Percentiles rank a stretch among this genome's conserved stretches.
Conservation (phyloP, 2,113 vertebrate species). For the Paramisgurnus dabryanus region DNA sequence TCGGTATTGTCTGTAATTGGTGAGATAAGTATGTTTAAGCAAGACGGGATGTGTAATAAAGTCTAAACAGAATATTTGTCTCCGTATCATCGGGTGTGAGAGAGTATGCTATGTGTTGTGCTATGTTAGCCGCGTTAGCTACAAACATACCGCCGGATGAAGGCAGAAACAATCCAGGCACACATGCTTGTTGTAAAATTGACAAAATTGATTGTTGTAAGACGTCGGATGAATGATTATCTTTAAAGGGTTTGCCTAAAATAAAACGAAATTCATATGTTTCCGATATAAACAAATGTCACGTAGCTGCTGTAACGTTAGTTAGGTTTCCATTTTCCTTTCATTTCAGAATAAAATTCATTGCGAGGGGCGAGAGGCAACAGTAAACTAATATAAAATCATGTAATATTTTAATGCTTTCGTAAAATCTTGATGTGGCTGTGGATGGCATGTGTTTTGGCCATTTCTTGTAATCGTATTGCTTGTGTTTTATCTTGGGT, state of each 20-base stretch:
- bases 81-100: not conserved
- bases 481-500: not conserved
- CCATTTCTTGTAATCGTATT: not conserved
- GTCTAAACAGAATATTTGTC: not conserved
- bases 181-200: not conserved
- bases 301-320: too few species aligned
- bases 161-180: conserved; percentile 8
- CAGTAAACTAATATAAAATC: not conserved
- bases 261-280: too few species aligned
- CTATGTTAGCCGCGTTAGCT: conserved; percentile 21
- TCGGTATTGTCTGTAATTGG: not conserved
- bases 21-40: not conserved
- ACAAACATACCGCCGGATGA: conserved; percentile 24
- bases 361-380: not conserved
- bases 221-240: not conserved
- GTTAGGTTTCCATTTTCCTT: too few species aligned
- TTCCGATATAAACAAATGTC: too few species aligned
- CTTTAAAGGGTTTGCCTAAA: not conserved
- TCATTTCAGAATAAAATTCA: too few species aligned
- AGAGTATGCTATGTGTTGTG: conserved; percentile 8
- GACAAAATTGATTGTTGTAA: not conserved
- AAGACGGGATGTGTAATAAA: not conserved
- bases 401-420: not conserved
- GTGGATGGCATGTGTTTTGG: not conserved
- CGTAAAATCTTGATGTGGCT: not conserved